Evolutionary conservation across 2,888 invertebrate genomes (phyloP), one percentile per base, ranked within the genome.

Genomic region (Polymixis flavicincta): DNA sequence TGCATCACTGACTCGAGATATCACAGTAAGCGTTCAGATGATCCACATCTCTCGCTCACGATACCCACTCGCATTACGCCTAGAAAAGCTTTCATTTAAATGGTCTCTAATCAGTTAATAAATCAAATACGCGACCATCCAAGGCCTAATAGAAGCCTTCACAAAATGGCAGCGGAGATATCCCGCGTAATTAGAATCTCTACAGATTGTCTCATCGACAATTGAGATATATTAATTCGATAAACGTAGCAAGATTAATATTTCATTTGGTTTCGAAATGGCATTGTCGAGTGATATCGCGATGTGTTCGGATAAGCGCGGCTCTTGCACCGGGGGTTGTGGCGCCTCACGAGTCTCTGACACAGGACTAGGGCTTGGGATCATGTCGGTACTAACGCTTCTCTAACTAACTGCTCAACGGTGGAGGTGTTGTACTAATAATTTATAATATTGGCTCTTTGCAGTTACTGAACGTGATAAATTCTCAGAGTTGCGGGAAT

Each of bases 281-380:
- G 90, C 90, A 90, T 87, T 90, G 91, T 91, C 85, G 76, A 83
- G 84, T 89, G 89, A 90, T 91, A 88, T 86, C 88, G 92, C 90
- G 93, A 93, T 94, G 94, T 95, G 95, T 91, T 95, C 95, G 94
- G 96, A 95, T 96, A 96, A 95, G 94, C 93, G 95, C 90, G 91
- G 90, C 87, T 88, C 90, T 93, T 92, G 95, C 95, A 95, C 95
- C 87, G 91, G 93, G 88, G 93, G 93, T 92, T 93, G 92, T 91
- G 93, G 93, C 93, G 92, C 91, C 92, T 92, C 93, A 92, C 92
- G 93, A 92, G 91, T 89, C 86, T 85, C 82, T 86, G 83, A 87
- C 89, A 90, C 76, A 76, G 82, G 50, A 61, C 92, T 92, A 83
- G 89, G 88, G 91, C 91, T 92, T 92, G 89, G 91, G 90, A 84